Evolutionary conservation across 92 coral and sea anemone species (phyloP), one percentile per base, ranked within the genome.

Genomic region (Porites lobata): DNA sequence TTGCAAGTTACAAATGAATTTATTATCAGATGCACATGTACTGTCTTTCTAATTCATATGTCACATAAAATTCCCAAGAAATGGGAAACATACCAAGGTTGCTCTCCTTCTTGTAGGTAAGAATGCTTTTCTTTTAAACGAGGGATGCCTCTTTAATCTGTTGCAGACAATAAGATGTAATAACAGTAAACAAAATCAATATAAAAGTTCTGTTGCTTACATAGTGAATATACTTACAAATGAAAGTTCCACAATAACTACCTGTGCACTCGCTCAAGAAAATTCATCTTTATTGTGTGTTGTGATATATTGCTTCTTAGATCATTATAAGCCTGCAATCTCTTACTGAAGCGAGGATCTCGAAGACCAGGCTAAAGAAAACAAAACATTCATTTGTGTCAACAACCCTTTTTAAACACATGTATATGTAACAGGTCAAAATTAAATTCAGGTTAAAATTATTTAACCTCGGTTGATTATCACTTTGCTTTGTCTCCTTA

Each of bases 251-350:
- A 38, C 18, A 15, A 19, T 51, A 6, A 21, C 9, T 95, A 97
- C 99, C 98, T 94, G 80, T 91, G 96, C 71, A 94, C 98, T 73
- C 94, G 91, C 53, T 94, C 83, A 52, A 98, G 94, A 51, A 98
- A 98, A 72, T 98, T 92, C 90, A 98, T 79, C 88, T 98, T 98
- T 58, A 98, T 95, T 18, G 99, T 95, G 69, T 98, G 99, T 50
- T 98, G 99, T 1, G 99, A 98, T 38, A 98, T 90, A 63, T 95
- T 98, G 87, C 96, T 98, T 19, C 96, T 92, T 10, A 98, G 86
- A 69, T 98, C 98, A 87, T 98, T 94, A 79, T 98, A 98, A 18
- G 99, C 99, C 73, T 98, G 98, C n/a, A 96, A 91, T 53, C 99
- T 76, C 88, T 96, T 96, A 81, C 96, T 95, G 79, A 98, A 98